Evolutionary conservation across 2,888 invertebrate species (phyloP).

Genomic region (Auanema sp.): DNA sequence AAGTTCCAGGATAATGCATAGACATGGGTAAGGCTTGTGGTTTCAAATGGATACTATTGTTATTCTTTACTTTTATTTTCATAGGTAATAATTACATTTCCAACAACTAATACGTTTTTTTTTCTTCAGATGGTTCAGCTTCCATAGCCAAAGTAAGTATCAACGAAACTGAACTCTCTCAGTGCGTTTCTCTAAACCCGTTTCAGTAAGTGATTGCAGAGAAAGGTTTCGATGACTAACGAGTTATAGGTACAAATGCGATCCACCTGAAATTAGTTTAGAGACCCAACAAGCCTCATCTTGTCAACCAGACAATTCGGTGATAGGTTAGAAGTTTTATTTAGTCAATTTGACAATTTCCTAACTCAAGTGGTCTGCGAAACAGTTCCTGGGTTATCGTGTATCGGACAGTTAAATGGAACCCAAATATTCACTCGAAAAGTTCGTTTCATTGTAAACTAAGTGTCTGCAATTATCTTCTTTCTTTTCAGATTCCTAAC

Average conservation of each 20-base stretch:
- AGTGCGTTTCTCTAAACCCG: too few species aligned
- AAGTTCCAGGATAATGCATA: too few species aligned
- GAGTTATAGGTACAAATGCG: conserved; percentile 39
- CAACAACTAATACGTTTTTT: too few species aligned
- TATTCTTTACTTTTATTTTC: too few species aligned
- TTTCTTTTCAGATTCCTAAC: conserved; percentile 34
- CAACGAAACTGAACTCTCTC: too few species aligned
- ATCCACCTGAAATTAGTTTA: conserved; percentile 25
- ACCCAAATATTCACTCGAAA: neutral
- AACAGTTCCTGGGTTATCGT: conserved; percentile 7
- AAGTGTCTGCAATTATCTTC: neutral
- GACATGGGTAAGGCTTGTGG: too few species aligned
- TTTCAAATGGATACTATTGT: too few species aligned
- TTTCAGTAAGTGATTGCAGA: too few species aligned
- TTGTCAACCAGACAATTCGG: conserved; percentile 49
- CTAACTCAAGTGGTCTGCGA: neutral
- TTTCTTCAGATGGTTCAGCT: too few species aligned
- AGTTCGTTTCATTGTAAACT: neutral
- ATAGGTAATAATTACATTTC: too few species aligned
- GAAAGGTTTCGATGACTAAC: too few species aligned
- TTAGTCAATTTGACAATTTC: neutral
- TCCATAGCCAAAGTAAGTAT: too few species aligned
- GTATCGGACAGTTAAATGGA: neutral
- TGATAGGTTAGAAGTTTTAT: conserved; percentile 31
- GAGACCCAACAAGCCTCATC: conserved; percentile 42